These are phyloP conservation scores for Drosophila neocordata DNA, from an alignment of 1,140 invertebrate species.

Conservation along the genomic window DNA sequence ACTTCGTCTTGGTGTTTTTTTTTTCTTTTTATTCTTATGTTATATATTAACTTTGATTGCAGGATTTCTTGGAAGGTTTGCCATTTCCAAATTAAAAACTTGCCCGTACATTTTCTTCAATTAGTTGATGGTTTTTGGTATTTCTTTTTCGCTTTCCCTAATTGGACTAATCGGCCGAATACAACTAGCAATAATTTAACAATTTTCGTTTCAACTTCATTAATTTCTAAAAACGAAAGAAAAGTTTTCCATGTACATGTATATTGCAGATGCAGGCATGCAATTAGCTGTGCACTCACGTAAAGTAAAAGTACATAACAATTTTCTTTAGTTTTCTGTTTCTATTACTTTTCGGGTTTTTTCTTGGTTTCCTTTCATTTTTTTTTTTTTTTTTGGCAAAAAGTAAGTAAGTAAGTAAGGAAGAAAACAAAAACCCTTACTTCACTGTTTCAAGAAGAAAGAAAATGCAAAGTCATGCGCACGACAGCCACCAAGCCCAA, in stretches of 20 bases:
- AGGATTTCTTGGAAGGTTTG: too few relatives aligned
- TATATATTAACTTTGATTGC: too few relatives aligned
- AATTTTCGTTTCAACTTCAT: conserved; percentile 12
- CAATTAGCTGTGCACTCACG: conserved; percentile 48
- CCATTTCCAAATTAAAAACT: too few relatives aligned
- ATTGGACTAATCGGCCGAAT: background rate
- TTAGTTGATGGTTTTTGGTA: conserved; percentile 2
- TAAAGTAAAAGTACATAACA: conserved; percentile 36
- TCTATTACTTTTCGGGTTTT: background rate
- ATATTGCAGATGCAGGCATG: conserved; percentile 38
- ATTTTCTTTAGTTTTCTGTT: conserved; percentile 32
- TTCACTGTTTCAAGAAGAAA: conserved; percentile 22
- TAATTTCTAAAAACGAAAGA: background rate
- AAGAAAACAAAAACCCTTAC: conserved; percentile 17
- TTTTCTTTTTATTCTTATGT: too few relatives aligned
- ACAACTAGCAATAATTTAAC: background rate
- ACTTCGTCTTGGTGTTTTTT: too few relatives aligned
- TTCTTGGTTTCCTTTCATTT: conserved; percentile 2
- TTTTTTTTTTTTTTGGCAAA: background rate
- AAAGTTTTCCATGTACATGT: background rate
- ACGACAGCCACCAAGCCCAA: conserved; percentile 69
- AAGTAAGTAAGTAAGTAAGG: background rate
- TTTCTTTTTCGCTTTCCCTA: background rate
- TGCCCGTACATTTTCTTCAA: background rate
- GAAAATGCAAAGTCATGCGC: conserved; percentile 74